Percentiles rank a stretch among this genome's conserved stretches.
Conservation (phyloP, 2,888 invertebrate species). For the Calameuta pallipes region DNA sequence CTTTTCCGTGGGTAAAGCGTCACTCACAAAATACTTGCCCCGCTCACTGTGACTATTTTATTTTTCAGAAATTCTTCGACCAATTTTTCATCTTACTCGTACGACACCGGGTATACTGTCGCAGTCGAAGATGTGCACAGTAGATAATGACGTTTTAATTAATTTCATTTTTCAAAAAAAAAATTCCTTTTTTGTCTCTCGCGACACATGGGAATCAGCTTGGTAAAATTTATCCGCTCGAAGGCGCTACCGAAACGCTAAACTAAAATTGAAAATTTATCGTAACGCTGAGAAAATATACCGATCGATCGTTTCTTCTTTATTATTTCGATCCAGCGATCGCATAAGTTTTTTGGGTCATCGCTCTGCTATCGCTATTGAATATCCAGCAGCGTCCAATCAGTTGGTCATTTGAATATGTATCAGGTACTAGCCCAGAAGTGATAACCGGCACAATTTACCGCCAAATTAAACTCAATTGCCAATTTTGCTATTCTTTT, state of each 20-base stretch:
- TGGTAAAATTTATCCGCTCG: not conserved
- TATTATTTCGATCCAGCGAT: not conserved
- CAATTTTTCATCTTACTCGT: constrained; percentile 1
- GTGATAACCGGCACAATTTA: not conserved
- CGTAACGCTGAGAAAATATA: not conserved
- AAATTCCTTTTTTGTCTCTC: not conserved
- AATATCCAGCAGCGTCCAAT: not conserved
- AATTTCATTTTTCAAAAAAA: not conserved
- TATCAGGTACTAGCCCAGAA: not conserved
- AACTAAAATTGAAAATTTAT: not conserved
- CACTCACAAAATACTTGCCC: not conserved
- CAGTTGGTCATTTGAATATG: not conserved
- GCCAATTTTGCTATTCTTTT: not conserved
- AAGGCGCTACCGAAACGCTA: not conserved
- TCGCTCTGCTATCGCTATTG: not conserved
- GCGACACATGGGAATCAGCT: not conserved
- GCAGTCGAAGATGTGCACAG: not conserved
- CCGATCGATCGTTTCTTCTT: not conserved
- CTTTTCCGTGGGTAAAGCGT: not conserved
- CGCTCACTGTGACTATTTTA: not conserved
- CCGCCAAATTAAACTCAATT: not conserved
- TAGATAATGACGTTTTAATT: not conserved
- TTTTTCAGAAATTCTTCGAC: constrained; percentile 19
- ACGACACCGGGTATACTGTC: not conserved
- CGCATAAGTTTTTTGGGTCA: not conserved